Evolutionary conservation across 1,140 invertebrate species (phyloP).

Genomic region (Drosophila erecta): DNA sequence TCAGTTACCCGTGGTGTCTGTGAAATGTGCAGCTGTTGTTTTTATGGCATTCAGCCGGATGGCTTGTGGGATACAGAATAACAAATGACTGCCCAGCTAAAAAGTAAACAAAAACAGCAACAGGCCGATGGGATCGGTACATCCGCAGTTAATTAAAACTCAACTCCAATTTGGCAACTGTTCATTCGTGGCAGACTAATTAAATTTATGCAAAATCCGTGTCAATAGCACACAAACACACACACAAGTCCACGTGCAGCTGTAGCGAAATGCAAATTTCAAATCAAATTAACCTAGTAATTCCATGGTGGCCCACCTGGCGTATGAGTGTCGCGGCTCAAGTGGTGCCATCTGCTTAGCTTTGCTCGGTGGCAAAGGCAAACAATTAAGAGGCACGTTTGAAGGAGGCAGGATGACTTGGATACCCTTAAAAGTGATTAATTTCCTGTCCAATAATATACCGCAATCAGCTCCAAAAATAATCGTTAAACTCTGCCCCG

Average conservation of each 20-base stretch:
- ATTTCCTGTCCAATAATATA: background rate
- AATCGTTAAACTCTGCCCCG: background rate
- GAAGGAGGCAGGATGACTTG: background rate
- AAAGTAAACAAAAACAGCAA: slow-evolving; percentile 37
- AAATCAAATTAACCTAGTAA: slow-evolving; percentile 55
- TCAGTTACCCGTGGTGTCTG: slow-evolving; percentile 41
- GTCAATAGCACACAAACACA: slow-evolving; percentile 12
- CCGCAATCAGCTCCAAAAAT: slow-evolving; percentile 12
- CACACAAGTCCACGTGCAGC: slow-evolving; percentile 4
- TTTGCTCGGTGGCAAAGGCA: slow-evolving; percentile 19
- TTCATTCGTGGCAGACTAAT: slow-evolving; percentile 13
- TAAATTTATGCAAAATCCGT: slow-evolving; percentile 51
- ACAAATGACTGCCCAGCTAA: slow-evolving; percentile 17
- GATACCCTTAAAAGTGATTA: slow-evolving; percentile 15
- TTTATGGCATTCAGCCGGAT: slow-evolving; percentile 27
- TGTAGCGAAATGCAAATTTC: slow-evolving; percentile 39
- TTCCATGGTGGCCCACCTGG: slow-evolving; percentile 51
- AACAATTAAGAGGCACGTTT: slow-evolving; percentile 21
- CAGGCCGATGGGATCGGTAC: slow-evolving; percentile 11
- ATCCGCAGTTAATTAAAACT: slow-evolving; percentile 42
- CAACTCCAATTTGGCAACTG: slow-evolving; percentile 19
- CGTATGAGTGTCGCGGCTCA: slow-evolving; percentile 47
- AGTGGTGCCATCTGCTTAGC: slow-evolving; percentile 32
- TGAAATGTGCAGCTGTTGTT: slow-evolving; percentile 68
- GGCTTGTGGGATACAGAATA: slow-evolving; percentile 19